These are phyloP conservation scores for Brachymystax lenok DNA, from an alignment of 2,797 vertebrate species.

Conservation along the genomic window DNA sequence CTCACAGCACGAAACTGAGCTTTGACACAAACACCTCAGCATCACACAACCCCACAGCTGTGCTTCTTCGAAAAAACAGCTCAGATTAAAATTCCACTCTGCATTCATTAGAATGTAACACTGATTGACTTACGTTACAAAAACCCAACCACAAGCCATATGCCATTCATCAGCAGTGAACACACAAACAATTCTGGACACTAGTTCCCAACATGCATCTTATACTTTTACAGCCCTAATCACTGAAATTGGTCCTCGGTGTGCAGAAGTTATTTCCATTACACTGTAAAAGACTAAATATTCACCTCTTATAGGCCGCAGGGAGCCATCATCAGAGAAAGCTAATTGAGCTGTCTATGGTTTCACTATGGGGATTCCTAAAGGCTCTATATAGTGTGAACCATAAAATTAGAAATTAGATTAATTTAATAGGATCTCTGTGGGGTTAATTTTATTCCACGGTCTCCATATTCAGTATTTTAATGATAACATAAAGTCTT, in stretches of 20 bases:
- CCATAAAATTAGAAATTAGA: too few species aligned
- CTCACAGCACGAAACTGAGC: background rate
- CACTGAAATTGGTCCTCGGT: background rate
- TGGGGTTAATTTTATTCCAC: background rate
- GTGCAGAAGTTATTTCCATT: background rate
- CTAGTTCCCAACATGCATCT: too few species aligned
- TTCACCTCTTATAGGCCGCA: background rate
- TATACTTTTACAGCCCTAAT: too few species aligned
- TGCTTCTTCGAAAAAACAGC: background rate
- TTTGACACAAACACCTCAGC: background rate
- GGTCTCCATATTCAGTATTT: background rate
- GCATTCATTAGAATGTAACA: background rate
- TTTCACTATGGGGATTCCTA: background rate
- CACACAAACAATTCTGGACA: background rate
- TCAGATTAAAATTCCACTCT: background rate
- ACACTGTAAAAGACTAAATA: background rate
- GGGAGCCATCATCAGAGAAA: background rate
- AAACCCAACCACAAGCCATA: background rate
- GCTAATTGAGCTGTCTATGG: background rate
- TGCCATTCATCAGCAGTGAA: background rate
- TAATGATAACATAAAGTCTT: slow-evolving; percentile 19
- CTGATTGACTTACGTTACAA: background rate
- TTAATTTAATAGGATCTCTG: too few species aligned
- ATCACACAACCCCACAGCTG: too few species aligned
- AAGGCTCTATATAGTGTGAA: background rate